Evolutionary conservation across 2,113 vertebrate species (phyloP).

Genomic region (Centropristis striata): DNA sequence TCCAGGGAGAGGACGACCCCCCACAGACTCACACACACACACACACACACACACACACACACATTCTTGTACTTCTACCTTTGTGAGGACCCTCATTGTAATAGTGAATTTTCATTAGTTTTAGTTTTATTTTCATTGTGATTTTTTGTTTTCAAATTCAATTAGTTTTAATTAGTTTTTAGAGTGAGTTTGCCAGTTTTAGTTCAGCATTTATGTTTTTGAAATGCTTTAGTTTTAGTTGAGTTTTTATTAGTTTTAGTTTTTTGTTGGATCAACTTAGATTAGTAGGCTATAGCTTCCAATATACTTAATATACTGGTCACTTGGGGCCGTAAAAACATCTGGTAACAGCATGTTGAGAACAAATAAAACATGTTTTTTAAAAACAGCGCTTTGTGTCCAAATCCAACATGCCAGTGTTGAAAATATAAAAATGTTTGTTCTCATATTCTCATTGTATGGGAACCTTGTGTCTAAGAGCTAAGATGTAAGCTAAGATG

Average conservation of each 20-base stretch:
- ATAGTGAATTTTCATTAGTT: too few species aligned
- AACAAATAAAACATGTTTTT: slow-evolving; percentile 36
- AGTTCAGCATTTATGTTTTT: too few species aligned
- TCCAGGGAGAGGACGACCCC: slow-evolving; percentile 6
- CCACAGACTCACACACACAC: neutral
- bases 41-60: slow-evolving; percentile 27
- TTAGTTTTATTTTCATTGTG: too few species aligned
- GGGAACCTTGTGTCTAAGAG: slow-evolving; percentile 14
- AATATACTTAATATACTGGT: slow-evolving; percentile 13
- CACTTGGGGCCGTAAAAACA: slow-evolving; percentile 27
- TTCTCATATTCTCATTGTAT: slow-evolving; percentile 4
- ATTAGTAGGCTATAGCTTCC: too few species aligned
- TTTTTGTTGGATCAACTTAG: too few species aligned
- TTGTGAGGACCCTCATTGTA: too few species aligned
- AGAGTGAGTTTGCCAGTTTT: too few species aligned
- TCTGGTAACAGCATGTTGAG: slow-evolving; percentile 36
- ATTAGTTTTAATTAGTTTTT: too few species aligned
- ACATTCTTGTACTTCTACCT: too few species aligned
- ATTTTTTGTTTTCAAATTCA: too few species aligned
- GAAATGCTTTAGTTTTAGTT: too few species aligned
- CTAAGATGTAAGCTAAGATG: neutral
- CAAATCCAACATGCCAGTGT: neutral
- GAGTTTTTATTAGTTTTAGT: too few species aligned
- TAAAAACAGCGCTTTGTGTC: slow-evolving; percentile 10
- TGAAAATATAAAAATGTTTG: slow-evolving; percentile 27